These are phyloP conservation scores for Plutomurus gul DNA, from an alignment of 1,140 invertebrate species.

Conservation along the genomic window DNA sequence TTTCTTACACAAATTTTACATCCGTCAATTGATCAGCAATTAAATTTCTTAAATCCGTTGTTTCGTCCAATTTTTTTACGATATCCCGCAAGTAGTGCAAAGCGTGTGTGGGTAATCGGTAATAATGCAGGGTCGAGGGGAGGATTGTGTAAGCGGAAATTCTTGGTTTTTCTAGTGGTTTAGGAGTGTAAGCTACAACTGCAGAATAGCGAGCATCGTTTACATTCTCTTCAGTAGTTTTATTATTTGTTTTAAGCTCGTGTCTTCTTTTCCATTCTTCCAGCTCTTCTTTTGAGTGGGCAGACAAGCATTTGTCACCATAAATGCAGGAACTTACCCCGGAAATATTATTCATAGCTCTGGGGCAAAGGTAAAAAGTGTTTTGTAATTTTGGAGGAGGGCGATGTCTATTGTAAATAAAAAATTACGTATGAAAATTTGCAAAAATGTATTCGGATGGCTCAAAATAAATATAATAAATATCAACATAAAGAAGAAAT, in stretches of 20 bases:
- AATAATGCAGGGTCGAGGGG: background rate
- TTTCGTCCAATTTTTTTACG: slow-evolving; percentile 35
- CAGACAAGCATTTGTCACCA: slow-evolving; percentile 45
- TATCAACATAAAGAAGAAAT: background rate
- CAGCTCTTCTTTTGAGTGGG: slow-evolving; percentile 46
- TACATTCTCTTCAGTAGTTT: background rate
- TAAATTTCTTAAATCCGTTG: slow-evolving; percentile 35
- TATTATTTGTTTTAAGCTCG: background rate
- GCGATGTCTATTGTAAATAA: slow-evolving; percentile 29
- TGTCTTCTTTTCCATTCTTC: slow-evolving; percentile 42
- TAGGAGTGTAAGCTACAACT: background rate
- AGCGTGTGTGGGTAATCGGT: background rate
- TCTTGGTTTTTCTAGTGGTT: background rate
- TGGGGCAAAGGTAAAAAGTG: slow-evolving; percentile 45
- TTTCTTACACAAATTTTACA: slow-evolving; percentile 37
- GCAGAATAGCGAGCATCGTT: background rate
- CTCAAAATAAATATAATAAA: background rate
- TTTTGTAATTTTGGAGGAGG: slow-evolving; percentile 40
- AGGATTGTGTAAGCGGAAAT: background rate
- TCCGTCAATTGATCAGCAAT: slow-evolving; percentile 34
- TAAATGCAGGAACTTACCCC: slow-evolving; percentile 34
- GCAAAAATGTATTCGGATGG: background rate
- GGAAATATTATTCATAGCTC: background rate
- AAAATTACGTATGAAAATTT: background rate
- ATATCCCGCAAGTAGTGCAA: slow-evolving; percentile 38